These are phyloP conservation scores for Ciconia boyciana DNA, from an alignment of 2,113 vertebrate species.

Conservation along the genomic window DNA sequence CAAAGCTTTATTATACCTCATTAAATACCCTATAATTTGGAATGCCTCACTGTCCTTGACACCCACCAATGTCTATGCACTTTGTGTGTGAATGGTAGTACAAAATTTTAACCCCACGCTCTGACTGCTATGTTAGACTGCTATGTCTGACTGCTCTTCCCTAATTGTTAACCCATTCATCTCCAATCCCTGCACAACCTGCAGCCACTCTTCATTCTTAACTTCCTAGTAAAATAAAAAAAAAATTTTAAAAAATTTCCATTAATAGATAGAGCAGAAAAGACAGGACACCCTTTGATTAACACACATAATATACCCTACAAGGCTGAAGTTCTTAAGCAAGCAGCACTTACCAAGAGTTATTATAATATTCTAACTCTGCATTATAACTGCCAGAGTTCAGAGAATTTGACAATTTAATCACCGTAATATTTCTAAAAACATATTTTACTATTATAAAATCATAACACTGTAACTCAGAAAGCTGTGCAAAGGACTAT, in stretches of 20 bases:
- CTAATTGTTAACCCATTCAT: background rate
- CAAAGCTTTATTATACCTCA: background rate
- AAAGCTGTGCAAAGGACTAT: background rate
- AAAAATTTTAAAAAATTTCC: background rate
- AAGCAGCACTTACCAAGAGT: background rate
- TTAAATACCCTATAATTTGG: background rate
- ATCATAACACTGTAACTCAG: background rate
- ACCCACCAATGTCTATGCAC: background rate
- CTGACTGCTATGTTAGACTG: background rate
- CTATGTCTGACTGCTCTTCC: background rate
- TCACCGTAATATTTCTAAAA: conserved; percentile 31
- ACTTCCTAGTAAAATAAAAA: background rate
- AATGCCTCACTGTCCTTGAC: background rate
- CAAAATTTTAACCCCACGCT: background rate
- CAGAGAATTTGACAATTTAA: conserved; percentile 48
- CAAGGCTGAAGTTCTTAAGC: conserved; percentile 6
- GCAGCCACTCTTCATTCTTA: background rate
- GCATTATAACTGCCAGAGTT: conserved; percentile 26
- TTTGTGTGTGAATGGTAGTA: background rate
- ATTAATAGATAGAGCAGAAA: background rate
- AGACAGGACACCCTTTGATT: conserved; percentile 6
- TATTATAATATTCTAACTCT: background rate
- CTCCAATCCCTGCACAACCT: background rate
- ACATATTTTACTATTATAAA: conserved; percentile 7
- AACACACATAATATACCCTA: background rate